phyloP scores from a whole-genome alignment of 2,797 vertebrate genomes.

The Hydrocynus forskahlii region DNA sequence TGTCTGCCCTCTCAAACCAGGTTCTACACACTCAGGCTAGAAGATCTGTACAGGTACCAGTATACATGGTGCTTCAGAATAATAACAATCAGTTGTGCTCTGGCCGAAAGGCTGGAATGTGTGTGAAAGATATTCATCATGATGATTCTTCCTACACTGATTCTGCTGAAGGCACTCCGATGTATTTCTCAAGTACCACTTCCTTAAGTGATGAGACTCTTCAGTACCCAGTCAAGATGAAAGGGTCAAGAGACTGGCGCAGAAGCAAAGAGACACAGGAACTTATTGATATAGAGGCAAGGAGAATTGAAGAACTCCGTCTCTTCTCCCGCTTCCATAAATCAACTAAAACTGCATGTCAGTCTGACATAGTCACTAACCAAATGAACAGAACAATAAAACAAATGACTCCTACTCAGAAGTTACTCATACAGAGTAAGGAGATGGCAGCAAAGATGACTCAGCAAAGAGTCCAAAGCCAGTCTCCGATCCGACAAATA shows the following conservation, averaged over 20 bases:
- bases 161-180: conserved; percentile 89
- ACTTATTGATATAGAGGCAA: conserved; percentile 71
- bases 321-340: conserved; percentile 83
- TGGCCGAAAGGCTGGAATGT: conserved; percentile 73
- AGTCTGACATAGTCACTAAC: conserved; percentile 62
- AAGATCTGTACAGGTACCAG: conserved; percentile 85
- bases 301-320: conserved; percentile 81
- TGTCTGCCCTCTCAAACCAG: conserved; percentile 81
- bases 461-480: conserved; percentile 75
- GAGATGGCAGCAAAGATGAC: conserved; percentile 78
- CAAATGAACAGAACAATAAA: conserved; percentile 70
- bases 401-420: conserved; percentile 77
- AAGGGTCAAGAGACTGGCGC: conserved; percentile 68
- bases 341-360: conserved; percentile 69
- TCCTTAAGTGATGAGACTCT: conserved; percentile 94
- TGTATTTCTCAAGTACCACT: conserved; percentile 91
- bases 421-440: conserved; percentile 79
- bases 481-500: conserved; percentile 75
- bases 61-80: conserved; percentile 94
- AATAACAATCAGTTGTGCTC: conserved; percentile 75
- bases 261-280: conserved; percentile 73
- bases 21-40: conserved; percentile 80
- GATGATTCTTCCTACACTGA: conserved; percentile 91
- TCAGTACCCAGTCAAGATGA: conserved; percentile 81
- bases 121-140: conserved; percentile 77